Conservation (phyloP, 2,888 invertebrate genomes). For the Plagodis pulveraria region DNA sequence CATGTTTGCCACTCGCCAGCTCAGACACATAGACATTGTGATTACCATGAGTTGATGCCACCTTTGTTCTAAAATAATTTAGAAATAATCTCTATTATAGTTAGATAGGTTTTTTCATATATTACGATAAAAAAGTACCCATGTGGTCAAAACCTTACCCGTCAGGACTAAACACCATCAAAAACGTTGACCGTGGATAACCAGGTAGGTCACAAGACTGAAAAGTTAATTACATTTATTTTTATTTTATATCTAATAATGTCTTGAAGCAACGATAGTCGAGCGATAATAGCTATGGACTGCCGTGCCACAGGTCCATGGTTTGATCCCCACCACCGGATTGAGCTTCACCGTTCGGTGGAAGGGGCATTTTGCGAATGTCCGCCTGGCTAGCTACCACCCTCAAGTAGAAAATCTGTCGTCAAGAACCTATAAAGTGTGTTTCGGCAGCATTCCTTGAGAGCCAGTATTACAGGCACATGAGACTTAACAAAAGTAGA, state of each 20-base stretch:
- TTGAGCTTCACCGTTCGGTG: too few relatives aligned
- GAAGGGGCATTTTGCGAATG: too few relatives aligned
- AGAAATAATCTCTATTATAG: too few relatives aligned
- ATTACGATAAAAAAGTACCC: background rate
- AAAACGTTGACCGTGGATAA: constrained; percentile 91
- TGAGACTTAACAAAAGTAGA: too few relatives aligned
- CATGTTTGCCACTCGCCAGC: constrained; percentile 90
- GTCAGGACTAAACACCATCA: constrained; percentile 95
- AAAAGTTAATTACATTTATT: constrained; percentile 37
- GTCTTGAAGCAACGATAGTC: background rate
- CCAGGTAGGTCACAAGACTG: constrained; percentile 90
- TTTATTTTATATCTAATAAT: background rate
- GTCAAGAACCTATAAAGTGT: too few relatives aligned
- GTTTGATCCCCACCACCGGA: too few relatives aligned
- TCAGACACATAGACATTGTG: constrained; percentile 95
- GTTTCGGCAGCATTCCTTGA: too few relatives aligned
- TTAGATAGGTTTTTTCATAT: background rate
- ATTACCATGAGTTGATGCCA: constrained; percentile 95
- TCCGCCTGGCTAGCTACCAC: too few relatives aligned
- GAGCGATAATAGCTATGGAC: background rate
- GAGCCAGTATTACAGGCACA: too few relatives aligned
- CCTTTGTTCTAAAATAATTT: constrained; percentile 85
- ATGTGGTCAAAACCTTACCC: constrained; percentile 83
- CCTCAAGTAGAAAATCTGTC: too few relatives aligned
- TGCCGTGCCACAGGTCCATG: background rate